phyloP scores from a whole-genome alignment of 2,888 invertebrate species.

The Eristalinus aeneus region DNA sequence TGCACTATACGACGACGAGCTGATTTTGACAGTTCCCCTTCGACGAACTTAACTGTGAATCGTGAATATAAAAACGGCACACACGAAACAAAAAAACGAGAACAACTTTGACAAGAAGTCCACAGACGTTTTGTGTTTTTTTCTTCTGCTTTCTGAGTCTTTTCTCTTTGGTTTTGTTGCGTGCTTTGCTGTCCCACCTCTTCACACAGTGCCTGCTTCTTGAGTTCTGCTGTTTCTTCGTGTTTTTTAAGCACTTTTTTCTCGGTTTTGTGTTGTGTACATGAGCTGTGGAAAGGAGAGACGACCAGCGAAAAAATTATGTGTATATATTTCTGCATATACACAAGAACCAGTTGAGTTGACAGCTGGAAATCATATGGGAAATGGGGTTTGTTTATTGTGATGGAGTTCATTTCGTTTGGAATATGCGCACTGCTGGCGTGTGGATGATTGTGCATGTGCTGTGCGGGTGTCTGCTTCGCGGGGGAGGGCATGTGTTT shows the following conservation, averaged over 20 bases:
- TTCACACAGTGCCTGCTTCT: conserved; percentile 23
- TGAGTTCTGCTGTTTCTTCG: conserved; percentile 19
- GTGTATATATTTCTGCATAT: conserved; percentile 27
- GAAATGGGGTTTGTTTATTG: conserved; percentile 33
- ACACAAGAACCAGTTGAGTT: conserved; percentile 63
- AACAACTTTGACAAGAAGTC: conserved; percentile 28
- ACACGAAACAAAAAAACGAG: neutral
- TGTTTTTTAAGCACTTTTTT: conserved; percentile 1
- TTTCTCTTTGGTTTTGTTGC: conserved; percentile 16
- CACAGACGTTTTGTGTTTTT: neutral
- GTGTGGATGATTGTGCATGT: neutral
- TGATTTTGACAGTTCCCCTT: conserved; percentile 39
- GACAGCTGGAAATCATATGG: conserved; percentile 62
- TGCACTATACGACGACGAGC: conserved; percentile 21
- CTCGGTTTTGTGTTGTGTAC: conserved; percentile 15
- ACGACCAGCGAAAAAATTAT: neutral
- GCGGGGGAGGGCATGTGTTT: conserved; percentile 23
- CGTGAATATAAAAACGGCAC: neutral
- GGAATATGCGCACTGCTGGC: conserved; percentile 18
- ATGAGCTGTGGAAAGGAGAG: conserved; percentile 13
- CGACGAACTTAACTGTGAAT: conserved; percentile 1
- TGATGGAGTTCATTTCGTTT: conserved; percentile 26
- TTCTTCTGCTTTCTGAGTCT: neutral
- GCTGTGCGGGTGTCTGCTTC: neutral
- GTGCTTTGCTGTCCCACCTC: conserved; percentile 11